A percentile compares a stretch with the other conserved stretches of the same genome.
Evolutionary conservation across 2,888 invertebrate genomes (phyloP).

Genomic region (Lasioglossum villosulum): DNA sequence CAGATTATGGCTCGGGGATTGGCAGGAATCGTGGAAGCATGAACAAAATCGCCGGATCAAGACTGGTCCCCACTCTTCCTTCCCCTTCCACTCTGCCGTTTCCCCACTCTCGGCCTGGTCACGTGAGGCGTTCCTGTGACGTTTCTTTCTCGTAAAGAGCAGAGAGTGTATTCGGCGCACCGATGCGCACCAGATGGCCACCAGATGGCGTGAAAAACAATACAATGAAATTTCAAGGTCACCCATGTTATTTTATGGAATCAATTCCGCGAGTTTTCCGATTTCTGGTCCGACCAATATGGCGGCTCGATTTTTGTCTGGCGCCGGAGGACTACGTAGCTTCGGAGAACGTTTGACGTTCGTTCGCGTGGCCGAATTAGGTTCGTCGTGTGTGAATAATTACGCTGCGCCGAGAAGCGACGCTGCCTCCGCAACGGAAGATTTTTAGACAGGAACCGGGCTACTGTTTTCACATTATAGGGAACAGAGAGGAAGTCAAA

Average conservation of each 20-base stretch:
- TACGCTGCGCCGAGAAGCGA: slow-evolving; percentile 62
- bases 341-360: slow-evolving; percentile 35
- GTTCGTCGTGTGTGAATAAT: slow-evolving; percentile 67
- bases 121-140: no score
- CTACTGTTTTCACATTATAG: slow-evolving; percentile 49
- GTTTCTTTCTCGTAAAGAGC: no score
- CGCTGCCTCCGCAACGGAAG: slow-evolving; percentile 39
- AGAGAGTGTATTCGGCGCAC: no score
- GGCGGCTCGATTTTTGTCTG: background rate
- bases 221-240: no score
- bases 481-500: slow-evolving; percentile 30
- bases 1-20: slow-evolving; percentile 17
- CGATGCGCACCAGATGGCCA: no score
- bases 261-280: background rate
- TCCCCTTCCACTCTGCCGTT: no score
- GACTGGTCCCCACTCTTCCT: no score
- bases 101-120: no score
- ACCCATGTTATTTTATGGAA: no score
- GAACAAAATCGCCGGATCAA: background rate
- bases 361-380: slow-evolving; percentile 42
- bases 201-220: no score
- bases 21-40: slow-evolving; percentile 11
- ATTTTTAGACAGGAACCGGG: slow-evolving; percentile 61
- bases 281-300: background rate
- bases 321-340: background rate